phyloP scores from a whole-genome alignment of 2,113 vertebrate genomes.

The Onychostoma macrolepis region DNA sequence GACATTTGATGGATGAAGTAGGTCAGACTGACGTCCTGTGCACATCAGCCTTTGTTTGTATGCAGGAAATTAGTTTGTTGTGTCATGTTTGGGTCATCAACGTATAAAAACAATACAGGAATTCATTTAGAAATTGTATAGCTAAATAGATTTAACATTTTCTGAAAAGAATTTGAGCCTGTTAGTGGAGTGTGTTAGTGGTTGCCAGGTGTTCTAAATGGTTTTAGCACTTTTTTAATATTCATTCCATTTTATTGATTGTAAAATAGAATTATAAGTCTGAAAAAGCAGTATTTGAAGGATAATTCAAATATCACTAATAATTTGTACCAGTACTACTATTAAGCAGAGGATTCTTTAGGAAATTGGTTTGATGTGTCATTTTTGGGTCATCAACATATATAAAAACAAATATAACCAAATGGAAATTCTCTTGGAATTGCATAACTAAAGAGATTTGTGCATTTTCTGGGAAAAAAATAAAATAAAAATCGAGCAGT shows the following conservation, averaged over 20 bases:
- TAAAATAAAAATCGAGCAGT: too few species aligned
- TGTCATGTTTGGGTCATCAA: neutral
- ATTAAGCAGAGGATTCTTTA: neutral
- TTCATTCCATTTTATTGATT: neutral
- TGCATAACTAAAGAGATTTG: neutral
- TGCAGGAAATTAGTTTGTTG: conserved; percentile 4
- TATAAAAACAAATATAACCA: neutral
- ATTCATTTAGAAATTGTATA: neutral
- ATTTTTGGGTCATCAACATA: neutral
- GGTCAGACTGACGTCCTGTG: neutral
- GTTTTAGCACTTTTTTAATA: neutral
- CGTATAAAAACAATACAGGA: neutral
- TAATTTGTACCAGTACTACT: neutral
- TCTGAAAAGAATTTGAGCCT: neutral
- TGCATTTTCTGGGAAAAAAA: neutral
- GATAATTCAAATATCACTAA: neutral
- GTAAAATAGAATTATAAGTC: neutral
- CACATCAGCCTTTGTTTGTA: conserved; percentile 21
- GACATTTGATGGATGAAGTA: conserved; percentile 19
- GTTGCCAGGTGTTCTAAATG: neutral
- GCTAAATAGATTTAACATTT: neutral
- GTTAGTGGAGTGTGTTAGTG: neutral
- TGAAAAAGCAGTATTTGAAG: neutral
- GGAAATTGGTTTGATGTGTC: neutral
- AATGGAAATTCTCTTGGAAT: neutral